These are phyloP conservation scores for Dromius quadrimaculatus DNA, from an alignment of 2,888 invertebrate species.

Conservation along the genomic window DNA sequence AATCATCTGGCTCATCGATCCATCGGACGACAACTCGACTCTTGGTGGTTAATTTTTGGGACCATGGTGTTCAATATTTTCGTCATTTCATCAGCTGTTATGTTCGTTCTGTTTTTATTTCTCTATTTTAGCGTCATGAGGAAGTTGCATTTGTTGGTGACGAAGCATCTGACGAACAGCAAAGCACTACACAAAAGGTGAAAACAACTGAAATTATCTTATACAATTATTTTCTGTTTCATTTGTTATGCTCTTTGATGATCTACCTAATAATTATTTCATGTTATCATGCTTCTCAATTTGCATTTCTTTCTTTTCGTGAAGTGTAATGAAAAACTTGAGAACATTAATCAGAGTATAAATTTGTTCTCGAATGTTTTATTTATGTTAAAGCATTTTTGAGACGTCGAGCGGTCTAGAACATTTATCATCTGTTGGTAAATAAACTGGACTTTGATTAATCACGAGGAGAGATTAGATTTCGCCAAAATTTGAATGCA, in stretches of 20 bases:
- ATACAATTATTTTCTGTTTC: too few relatives aligned
- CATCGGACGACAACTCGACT: slow-evolving; percentile 70
- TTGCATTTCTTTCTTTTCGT: too few relatives aligned
- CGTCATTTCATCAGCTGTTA: slow-evolving; percentile 76
- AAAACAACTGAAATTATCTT: too few relatives aligned
- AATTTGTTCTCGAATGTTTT: slow-evolving; percentile 38
- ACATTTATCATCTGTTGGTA: slow-evolving; percentile 37
- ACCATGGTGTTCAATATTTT: slow-evolving; percentile 75
- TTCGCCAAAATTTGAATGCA: slow-evolving; percentile 14
- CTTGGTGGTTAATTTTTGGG: slow-evolving; percentile 76
- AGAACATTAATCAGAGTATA: slow-evolving; percentile 37
- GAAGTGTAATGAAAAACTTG: too few relatives aligned
- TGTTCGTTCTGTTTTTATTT: slow-evolving; percentile 76
- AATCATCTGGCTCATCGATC: slow-evolving; percentile 77
- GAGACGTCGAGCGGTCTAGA: slow-evolving; percentile 29
- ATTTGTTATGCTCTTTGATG: too few relatives aligned
- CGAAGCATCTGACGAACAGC: slow-evolving; percentile 73
- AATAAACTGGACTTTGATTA: slow-evolving; percentile 26
- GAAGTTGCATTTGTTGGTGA: slow-evolving; percentile 71
- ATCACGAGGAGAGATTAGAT: background rate
- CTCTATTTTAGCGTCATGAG: slow-evolving; percentile 77
- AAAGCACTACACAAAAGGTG: slow-evolving; percentile 71
- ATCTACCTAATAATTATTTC: too few relatives aligned
- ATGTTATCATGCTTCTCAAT: too few relatives aligned
- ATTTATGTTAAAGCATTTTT: slow-evolving; percentile 38